Conservation (phyloP, 2,888 invertebrate species). For the Conchocele bisecta region DNA sequence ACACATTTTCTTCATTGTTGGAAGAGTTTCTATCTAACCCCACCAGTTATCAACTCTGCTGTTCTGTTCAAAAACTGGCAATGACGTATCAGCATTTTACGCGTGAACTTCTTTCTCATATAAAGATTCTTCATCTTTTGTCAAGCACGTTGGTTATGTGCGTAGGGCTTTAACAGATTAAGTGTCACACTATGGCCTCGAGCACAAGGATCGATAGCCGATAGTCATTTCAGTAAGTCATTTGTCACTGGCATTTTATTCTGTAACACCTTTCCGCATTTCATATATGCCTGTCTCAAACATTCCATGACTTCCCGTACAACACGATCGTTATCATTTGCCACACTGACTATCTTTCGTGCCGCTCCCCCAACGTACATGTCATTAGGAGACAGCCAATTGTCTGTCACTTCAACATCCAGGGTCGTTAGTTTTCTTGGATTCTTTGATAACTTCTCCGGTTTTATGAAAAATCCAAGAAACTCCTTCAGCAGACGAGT, state of each 20-base stretch:
- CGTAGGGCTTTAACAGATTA: constrained; percentile 29
- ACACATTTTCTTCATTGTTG: background rate
- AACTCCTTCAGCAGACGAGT: constrained; percentile 21
- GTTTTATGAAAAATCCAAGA: constrained; percentile 31
- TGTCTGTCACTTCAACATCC: background rate
- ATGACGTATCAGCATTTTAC: constrained; percentile 19
- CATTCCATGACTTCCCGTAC: background rate
- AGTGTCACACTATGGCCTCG: constrained; percentile 37
- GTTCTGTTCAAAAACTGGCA: constrained; percentile 7
- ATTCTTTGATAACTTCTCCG: constrained; percentile 26
- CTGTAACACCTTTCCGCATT: constrained; percentile 12
- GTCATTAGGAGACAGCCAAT: constrained; percentile 1
- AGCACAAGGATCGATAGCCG: constrained; percentile 46
- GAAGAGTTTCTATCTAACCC: constrained; percentile 5
- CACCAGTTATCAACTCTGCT: constrained; percentile 36
- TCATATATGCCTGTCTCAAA: constrained; percentile 6
- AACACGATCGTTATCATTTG: background rate
- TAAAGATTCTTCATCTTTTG: constrained; percentile 6
- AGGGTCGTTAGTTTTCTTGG: constrained; percentile 20
- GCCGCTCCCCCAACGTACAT: constrained; percentile 26
- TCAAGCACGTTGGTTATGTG: constrained; percentile 31
- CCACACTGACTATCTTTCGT: background rate
- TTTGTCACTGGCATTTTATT: constrained; percentile 56
- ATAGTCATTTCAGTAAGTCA: constrained; percentile 27
- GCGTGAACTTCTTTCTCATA: constrained; percentile 35